Base-by-base conservation (phyloP, 2,888 invertebrate species). In the Macrophya annulata region DNA sequence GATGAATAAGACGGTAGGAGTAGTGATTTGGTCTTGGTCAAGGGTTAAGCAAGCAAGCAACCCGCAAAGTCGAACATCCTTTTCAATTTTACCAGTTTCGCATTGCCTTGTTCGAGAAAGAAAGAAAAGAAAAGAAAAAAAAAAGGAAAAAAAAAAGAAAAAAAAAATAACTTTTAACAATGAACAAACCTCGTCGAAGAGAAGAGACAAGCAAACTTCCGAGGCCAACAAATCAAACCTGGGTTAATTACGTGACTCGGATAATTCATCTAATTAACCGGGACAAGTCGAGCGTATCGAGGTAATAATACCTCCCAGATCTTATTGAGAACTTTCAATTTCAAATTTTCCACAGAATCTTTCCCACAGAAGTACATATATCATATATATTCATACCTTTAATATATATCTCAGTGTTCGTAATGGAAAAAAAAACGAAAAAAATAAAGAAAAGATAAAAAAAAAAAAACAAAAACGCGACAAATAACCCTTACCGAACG, bases 41-140 rank as follows among this genome's bases (percentile, higher is more conserved):
- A 81, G 81, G 62, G 81, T 62, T 81, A 81, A 81, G 81, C 81
- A 81, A 81, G 81, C 81, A 62, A 62, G 43, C n/a, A 62, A 12
- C 55, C 37, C 31, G 37, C 51, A 1, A 17, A 77, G 9, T 37
- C 31, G 51, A 77, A 77, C 62, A 43, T 21, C 79, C 59, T 31
- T 62, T 81, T 62, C 62, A 81, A 81, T 81, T 62, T 81, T 62
- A 10, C 37, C 21, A 37, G 55, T 37, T 77, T 55, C 77, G 31
- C 9, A 31, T 31, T 37, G 31, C 77, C 21, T 55, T 77, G 74
- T 74, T n/a, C 31, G 21, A 77, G 37, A 55, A 77, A 31, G 3
- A 2, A 31, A 31, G 31, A 31, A 31, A 31, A 31, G 3, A 31
- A 1, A 3, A 31, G 3, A 31, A 31, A 31, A 31, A 31, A 31